Conservation (phyloP, 2,888 invertebrate genomes). For the Mesodorylaimus sp. region DNA sequence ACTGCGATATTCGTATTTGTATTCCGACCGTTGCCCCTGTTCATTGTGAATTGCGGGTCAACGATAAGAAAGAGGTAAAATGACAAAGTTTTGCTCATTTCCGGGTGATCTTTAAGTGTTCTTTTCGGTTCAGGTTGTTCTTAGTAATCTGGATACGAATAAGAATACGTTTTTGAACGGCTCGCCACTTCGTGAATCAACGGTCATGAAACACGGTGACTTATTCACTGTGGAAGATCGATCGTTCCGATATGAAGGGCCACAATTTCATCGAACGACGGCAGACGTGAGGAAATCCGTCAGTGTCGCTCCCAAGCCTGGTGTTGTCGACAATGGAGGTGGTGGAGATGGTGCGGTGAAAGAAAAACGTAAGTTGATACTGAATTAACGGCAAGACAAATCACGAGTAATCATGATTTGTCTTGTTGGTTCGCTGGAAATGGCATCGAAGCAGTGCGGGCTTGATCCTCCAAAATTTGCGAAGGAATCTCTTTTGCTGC, state of each 20-base stretch:
- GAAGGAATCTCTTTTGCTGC: too few species aligned
- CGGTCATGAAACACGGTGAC: background rate
- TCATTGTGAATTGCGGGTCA: background rate
- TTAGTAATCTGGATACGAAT: background rate
- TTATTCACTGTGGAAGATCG: background rate
- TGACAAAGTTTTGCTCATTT: background rate
- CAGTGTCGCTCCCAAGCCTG: too few species aligned
- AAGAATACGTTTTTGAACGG: background rate
- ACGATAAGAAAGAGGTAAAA: background rate
- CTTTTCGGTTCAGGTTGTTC: background rate
- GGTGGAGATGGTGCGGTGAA: too few species aligned
- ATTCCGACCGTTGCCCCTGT: background rate
- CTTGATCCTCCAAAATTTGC: too few species aligned
- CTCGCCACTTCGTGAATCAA: background rate
- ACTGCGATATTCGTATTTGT: background rate
- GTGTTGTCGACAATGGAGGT: too few species aligned
- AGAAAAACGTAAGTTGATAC: too few species aligned
- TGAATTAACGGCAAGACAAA: too few species aligned
- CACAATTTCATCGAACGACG: too few species aligned
- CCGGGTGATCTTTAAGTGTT: background rate
- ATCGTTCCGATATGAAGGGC: background rate
- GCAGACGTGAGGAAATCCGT: too few species aligned
- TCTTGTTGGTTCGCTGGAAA: too few species aligned
- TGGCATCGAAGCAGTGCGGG: too few species aligned
- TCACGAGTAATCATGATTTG: too few species aligned